Conservation (phyloP, 2,113 vertebrate species). For the Probosciger aterrimus region DNA sequence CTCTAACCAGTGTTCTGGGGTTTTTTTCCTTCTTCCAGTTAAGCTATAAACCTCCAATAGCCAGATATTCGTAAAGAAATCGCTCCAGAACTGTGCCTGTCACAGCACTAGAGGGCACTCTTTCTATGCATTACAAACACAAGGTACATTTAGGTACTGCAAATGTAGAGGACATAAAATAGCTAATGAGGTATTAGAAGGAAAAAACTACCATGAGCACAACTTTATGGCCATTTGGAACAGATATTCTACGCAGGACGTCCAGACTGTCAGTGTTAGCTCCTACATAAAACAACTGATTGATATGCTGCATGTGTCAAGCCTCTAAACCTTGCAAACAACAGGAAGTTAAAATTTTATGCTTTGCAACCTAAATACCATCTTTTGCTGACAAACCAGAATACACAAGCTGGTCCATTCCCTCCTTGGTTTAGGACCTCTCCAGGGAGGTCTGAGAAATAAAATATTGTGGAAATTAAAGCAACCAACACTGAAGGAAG, state of each 20-base stretch:
- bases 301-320: neutral
- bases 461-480: neutral
- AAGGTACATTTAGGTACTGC: neutral
- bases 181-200: conserved; percentile 1
- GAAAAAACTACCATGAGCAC: neutral
- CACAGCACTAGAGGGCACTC: conserved; percentile 65
- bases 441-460: neutral
- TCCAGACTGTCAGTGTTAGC: neutral
- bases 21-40: neutral
- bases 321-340: conserved; percentile 4
- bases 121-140: conserved; percentile 10
- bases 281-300: conserved; percentile 1
- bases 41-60: neutral
- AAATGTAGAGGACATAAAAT: neutral
- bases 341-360: conserved; percentile 16
- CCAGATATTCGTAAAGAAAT: neutral
- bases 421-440: neutral
- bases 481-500: neutral
- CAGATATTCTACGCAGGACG: neutral
- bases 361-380: neutral
- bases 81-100: neutral
- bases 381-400: neutral
- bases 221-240: conserved; percentile 33
- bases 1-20: neutral
- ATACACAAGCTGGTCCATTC: neutral